Percentiles rank a stretch among this genome's conserved stretches.
phyloP scores from a whole-genome alignment of 35 echinoderm and acorn worm genomes.

The Lytechinus variegatus region DNA sequence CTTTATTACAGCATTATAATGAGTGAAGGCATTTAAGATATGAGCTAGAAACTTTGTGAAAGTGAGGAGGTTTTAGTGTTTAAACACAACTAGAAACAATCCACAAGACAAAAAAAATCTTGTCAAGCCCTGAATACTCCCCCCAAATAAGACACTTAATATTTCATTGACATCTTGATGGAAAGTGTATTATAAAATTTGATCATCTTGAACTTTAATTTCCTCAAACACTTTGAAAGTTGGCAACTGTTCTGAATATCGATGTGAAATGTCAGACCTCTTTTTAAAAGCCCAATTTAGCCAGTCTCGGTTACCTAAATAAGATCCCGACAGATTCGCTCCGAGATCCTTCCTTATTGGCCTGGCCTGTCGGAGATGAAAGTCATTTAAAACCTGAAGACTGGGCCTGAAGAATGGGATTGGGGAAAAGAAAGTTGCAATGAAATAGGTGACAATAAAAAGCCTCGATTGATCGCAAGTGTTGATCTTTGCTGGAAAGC shows the following conservation, averaged over 20 bases:
- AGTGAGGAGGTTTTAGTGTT: too few species aligned
- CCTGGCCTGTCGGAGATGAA: background rate
- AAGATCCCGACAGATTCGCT: background rate
- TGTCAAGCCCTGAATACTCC: too few species aligned
- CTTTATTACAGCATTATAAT: too few species aligned
- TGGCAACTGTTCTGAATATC: background rate
- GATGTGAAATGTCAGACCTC: background rate
- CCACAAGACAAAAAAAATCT: too few species aligned
- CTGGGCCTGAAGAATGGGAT: background rate
- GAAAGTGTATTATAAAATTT: background rate
- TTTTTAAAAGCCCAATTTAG: background rate
- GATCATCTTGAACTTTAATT: background rate
- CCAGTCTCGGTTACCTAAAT: background rate
- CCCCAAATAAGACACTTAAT: too few species aligned
- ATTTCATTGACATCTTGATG: background rate
- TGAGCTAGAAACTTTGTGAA: too few species aligned
- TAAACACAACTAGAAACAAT: too few species aligned
- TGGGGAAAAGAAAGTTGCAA: background rate
- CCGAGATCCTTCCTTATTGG: background rate
- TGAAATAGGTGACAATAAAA: background rate
- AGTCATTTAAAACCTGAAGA: background rate
- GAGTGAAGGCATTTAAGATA: too few species aligned
- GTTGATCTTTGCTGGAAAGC: conserved; percentile 10
- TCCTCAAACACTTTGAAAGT: background rate
- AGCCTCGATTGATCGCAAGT: background rate